phyloP scores from a whole-genome alignment of 2,888 invertebrate genomes.

The Pasiphila rectangulata region DNA sequence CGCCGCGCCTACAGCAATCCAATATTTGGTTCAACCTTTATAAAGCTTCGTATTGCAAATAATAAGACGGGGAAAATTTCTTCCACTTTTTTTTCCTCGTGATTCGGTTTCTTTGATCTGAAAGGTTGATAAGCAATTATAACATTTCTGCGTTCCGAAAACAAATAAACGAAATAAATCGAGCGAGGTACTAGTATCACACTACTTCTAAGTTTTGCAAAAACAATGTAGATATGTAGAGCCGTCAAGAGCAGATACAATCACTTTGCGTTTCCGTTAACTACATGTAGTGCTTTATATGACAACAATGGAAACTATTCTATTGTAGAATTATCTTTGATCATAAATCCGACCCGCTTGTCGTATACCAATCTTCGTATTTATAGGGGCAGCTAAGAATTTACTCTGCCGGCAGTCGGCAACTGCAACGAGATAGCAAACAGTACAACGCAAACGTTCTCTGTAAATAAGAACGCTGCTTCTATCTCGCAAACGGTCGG shows the following conservation, averaged over 20 bases:
- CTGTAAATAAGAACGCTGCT: constrained; percentile 59
- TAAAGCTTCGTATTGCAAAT: constrained; percentile 24
- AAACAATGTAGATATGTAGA: not conserved
- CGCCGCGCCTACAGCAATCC: constrained; percentile 24
- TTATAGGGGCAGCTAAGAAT: constrained; percentile 41
- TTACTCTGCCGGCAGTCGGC: constrained; percentile 41
- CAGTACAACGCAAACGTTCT: constrained; percentile 58
- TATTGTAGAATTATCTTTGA: constrained; percentile 27
- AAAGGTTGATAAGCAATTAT: constrained; percentile 17
- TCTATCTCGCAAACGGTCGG: constrained; percentile 41
- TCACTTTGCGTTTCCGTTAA: constrained; percentile 16
- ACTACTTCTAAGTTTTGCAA: not conserved
- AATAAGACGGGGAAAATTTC: constrained; percentile 14
- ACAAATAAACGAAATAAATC: constrained; percentile 10
- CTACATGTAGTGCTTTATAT: constrained; percentile 15
- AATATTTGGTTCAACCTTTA: constrained; percentile 29
- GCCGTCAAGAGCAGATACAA: constrained; percentile 10
- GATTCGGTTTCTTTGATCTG: constrained; percentile 19
- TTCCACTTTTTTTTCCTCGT: constrained; percentile 15
- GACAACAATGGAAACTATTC: constrained; percentile 23
- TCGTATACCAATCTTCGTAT: constrained; percentile 19
- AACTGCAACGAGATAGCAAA: constrained; percentile 56
- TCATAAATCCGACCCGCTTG: constrained; percentile 31
- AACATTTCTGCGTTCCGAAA: constrained; percentile 16
- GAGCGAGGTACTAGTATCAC: not conserved